Evolutionary conservation across 2,797 vertebrate species (phyloP), one percentile per base, ranked within the genome.

Genomic region (Etheostoma nigrum): DNA sequence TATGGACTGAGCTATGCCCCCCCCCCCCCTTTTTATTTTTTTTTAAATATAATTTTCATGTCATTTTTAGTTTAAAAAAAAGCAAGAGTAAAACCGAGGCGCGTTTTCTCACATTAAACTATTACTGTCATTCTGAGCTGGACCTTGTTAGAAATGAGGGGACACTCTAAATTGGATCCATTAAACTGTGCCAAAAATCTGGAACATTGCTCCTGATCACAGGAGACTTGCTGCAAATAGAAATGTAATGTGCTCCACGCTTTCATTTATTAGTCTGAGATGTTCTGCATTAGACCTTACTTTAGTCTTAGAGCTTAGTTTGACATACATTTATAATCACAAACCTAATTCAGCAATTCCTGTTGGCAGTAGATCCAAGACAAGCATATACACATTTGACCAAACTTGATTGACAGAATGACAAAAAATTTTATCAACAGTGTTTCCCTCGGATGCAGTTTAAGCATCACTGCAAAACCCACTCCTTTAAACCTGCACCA

Each of bases 161-260:
- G 74, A 84, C 64, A 68, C 54, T 75, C 55, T 83, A 78, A 88
- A 91, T 87, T 82, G 71, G 82, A 91, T 86, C 74, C 12, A 66
- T 55, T 76, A 78, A 91, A 90, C 59, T 83, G 75, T 90, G 86
- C 68, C 83, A 87, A 64, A 81, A 88, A 92, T 90, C 74, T 90
- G 72, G 88, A 91, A 81, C 92, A 85, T 64, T 61, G 67, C 52
- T 74, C 48, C 70, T 82, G 68, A 89, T 85, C 85, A 74, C 84
- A 48, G 64, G 89, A 88, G 85, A 87, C 74, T 51, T 62, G 48
- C 86, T 78, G 57, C 73, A 86, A 89, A 88, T 88, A 84, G 85
- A 78, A 81, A 75, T 67, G 47, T 74, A 84, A 75, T 76, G 60
- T 81, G 49, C 78, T 85, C 55, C 40, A 66, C 72, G 51, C 67